A percentile compares a stretch with the other conserved stretches of the same genome.
These are phyloP conservation scores for Panagrolaimus sp. DNA, from an alignment of 1,140 invertebrate genomes.

Conservation along the genomic window DNA sequence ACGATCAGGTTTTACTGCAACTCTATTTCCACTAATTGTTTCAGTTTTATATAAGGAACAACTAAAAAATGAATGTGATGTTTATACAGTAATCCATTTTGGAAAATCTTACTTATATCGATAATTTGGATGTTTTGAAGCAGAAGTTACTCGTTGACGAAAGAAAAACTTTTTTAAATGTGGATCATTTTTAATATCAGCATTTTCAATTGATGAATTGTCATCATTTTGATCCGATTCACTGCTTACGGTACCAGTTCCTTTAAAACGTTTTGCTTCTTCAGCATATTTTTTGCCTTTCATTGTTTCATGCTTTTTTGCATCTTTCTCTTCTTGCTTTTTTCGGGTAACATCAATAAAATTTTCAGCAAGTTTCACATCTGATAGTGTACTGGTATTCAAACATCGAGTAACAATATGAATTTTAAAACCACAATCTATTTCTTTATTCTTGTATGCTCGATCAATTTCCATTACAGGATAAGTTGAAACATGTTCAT, in stretches of 20 bases:
- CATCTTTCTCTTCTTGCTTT: conserved; percentile 36
- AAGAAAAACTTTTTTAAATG: conserved; percentile 42
- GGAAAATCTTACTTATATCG: conserved; percentile 37
- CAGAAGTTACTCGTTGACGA: conserved; percentile 38
- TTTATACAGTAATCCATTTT: background rate
- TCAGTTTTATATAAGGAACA: conserved; percentile 14
- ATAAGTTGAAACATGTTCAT: conserved; percentile 46
- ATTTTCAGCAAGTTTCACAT: conserved; percentile 29
- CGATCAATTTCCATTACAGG: conserved; percentile 51
- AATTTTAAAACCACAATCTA: conserved; percentile 48
- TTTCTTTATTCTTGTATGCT: conserved; percentile 45
- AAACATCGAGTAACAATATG: conserved; percentile 32
- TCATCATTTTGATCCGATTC: background rate
- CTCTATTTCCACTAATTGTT: conserved; percentile 22
- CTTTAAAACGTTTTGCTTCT: conserved; percentile 18
- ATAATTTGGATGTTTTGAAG: conserved; percentile 31
- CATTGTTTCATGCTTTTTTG: conserved; percentile 30
- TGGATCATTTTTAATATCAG: conserved; percentile 21
- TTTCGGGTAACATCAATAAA: conserved; percentile 35
- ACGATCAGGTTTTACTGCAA: conserved; percentile 12
- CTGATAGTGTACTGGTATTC: conserved; percentile 19
- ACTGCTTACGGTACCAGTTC: background rate
- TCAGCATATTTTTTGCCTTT: conserved; percentile 6
- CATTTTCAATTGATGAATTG: background rate
- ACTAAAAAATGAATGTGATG: conserved; percentile 21